Base-by-base conservation (phyloP, 2,888 invertebrate species). In the Brachyopa scutellaris region DNA sequence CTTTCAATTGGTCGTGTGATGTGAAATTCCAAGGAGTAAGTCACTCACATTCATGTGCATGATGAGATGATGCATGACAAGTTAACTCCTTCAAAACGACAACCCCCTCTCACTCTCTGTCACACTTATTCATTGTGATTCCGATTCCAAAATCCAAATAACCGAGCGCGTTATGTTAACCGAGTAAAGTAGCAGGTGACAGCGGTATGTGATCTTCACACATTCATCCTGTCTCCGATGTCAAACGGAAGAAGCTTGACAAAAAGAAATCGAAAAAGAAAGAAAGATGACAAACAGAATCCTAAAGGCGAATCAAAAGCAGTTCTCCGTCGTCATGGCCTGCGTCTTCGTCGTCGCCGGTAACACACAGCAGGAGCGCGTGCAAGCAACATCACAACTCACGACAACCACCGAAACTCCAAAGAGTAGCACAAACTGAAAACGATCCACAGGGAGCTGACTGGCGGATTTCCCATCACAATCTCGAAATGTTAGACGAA, bases 131-230 rank as follows among this genome's bases (percentile, higher is more conserved):
- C 51, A 57, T 17, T 31, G 15, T 57, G 26, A 62, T 70, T 70
- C 64, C n/a, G n/a, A n/a, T n/a, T n/a, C n/a, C n/a, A n/a, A n/a
- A n/a, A n/a, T n/a, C n/a, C 53, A 9, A 51, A 11, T 36, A 72
- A 66, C 70, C 82, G 72, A 77, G 66, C 57, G 84, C 85, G 85
- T 85, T 85, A 85, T 85, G 85, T 85, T 85, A 85, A 84, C 79
- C 70, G 11, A 70, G 45, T 67, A 84, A 85, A 85, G 85, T 84
- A 85, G 84, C 85, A 85, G 85, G 85, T 85, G 85, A 85, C 85
- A 85, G 85, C 79, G 85, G 74, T 85, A 85, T 85, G 77, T 84
- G 85, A 85, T 85, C 85, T 85, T 85, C 84, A 85, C 85, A 85
- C 85, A 84, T 84, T 85, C 85, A 76, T 78, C 72, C 64, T 57